Evolutionary conservation across 92 coral and sea anemone species (phyloP), one percentile per base, ranked within the genome.

Genomic region (Umimayanthus kanabou): DNA sequence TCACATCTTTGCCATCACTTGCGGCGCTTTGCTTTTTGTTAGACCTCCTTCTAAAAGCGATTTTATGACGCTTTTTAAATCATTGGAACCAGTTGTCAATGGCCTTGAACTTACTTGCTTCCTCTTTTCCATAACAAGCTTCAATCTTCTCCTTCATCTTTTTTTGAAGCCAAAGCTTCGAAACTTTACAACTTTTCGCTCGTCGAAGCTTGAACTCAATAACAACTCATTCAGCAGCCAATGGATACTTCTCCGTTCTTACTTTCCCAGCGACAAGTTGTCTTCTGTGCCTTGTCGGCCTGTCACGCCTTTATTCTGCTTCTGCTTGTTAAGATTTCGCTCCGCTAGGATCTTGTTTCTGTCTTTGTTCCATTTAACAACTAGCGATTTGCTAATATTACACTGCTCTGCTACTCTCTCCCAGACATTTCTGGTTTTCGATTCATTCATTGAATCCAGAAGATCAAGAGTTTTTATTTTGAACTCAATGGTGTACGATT

Each of bases 221-320:
- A 57, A 57, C 66, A 57, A 57, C 66, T 16, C 66, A 4, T 16
- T 57, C 66, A 57, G 66, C 66, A 16, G 66, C 66, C 5, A 57
- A 16, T 57, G 66, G 85, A 81, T 66, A 64, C 45, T 42, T 58
- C n/a, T n/a, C 58, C 39, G 74, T 58, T 58, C 61, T 58, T 50
- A 81, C 16, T 79, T 80, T 89, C 29, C 80, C 84, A 29, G 49
- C n/a, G 8, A 80, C 89, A 55, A 92, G 70, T 69, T 80, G 77
- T n/a, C 90, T 76, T 80, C 92, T 90, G 76, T 91, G 94, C 74
- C 95, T 84, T 43, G 57, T 57, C 13, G 53, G 53, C 53, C 13
- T 47, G 9, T 13, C 53, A 13, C 13, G 53, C 53, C 53, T 6
- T 47, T 47, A 8, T 47, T 47, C 14, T 47, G 13, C 53, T 47